Percentiles rank a stretch among this genome's conserved stretches.
Evolutionary conservation across 2,113 vertebrate species (phyloP).

Genomic region (Regulus satrapa): DNA sequence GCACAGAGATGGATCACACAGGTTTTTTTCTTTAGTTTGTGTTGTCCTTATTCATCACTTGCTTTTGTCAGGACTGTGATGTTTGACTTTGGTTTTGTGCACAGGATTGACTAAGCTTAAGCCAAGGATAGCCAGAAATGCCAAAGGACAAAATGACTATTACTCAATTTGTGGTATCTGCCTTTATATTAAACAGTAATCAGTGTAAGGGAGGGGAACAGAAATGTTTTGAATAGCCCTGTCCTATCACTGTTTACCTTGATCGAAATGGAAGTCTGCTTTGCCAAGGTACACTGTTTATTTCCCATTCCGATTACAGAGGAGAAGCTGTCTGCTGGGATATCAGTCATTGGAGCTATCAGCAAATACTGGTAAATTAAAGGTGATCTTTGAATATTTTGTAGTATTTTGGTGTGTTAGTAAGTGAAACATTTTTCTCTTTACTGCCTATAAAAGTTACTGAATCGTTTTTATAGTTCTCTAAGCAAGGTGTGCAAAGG

Average conservation of each 20-base stretch:
- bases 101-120: conserved; percentile 11
- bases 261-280: neutral
- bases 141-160: conserved; percentile 1
- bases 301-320: neutral
- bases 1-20: neutral
- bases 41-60: conserved; percentile 37
- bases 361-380: neutral
- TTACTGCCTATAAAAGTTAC: neutral
- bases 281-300: neutral
- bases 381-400: neutral
- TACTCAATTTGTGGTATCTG: neutral
- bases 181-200: conserved; percentile 4
- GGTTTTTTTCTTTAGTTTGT: conserved; percentile 8
- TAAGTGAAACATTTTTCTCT: neutral
- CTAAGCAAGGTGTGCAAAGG: neutral
- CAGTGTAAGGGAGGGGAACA: neutral
- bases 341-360: neutral
- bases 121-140: neutral
- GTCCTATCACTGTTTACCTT: neutral
- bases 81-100: conserved; percentile 25
- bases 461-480: neutral
- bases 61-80: neutral
- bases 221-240: neutral
- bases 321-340: neutral
- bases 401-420: neutral